Percentiles rank a stretch among this genome's conserved stretches.
Conservation (phyloP, 2,797 vertebrate genomes). For the Morelia viridis region DNA sequence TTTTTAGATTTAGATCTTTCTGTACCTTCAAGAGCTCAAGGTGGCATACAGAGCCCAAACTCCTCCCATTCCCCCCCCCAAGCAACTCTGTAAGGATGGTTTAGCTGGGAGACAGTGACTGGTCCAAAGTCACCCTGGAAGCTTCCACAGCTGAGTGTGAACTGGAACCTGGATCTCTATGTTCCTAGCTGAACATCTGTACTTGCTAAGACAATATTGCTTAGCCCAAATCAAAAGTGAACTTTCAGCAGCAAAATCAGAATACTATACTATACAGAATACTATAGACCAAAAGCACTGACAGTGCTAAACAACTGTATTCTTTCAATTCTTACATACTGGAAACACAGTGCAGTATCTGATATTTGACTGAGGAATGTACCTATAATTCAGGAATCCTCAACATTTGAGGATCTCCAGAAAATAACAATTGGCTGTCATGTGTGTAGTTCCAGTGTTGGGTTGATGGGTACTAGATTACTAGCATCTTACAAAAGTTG, state of each 20-base stretch:
- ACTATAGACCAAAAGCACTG: neutral
- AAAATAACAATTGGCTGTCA: constrained; percentile 5
- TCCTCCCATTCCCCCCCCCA: neutral
- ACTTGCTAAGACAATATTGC: neutral
- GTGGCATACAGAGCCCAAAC: neutral
- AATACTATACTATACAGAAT: neutral
- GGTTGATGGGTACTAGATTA: neutral
- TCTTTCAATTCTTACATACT: neutral
- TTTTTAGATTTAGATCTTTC: neutral
- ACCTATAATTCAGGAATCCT: constrained; percentile 9
- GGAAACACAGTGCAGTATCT: constrained; percentile 36
- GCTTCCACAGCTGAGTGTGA: neutral
- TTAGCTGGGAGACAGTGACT: neutral
- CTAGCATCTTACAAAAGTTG: neutral
- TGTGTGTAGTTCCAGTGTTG: constrained; percentile 3
- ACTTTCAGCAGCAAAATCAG: neutral
- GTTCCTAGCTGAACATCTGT: neutral
- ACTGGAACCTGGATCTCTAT: neutral
- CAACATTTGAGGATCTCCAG: constrained; percentile 3
- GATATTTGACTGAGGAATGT: constrained; percentile 39
- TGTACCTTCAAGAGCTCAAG: neutral
- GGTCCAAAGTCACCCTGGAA: neutral
- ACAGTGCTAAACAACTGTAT: neutral
- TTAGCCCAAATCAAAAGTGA: neutral
- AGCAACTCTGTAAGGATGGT: neutral